These are phyloP conservation scores for Salvelinus fontinalis DNA, from an alignment of 2,113 vertebrate genomes.

Conservation along the genomic window DNA sequence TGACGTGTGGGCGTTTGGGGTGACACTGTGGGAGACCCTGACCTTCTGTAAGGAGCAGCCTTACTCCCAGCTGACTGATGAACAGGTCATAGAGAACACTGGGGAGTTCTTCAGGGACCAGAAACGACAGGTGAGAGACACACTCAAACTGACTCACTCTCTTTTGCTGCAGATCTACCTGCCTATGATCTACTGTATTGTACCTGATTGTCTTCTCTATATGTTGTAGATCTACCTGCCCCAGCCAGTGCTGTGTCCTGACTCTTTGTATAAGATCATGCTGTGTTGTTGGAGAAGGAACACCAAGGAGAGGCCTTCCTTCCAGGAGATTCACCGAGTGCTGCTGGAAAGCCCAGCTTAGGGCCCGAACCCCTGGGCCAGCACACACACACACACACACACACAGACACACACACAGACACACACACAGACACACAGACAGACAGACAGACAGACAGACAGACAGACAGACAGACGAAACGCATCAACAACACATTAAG, in stretches of 20 bases:
- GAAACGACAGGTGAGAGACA: constrained; percentile 84
- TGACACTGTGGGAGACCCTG: constrained; percentile 95
- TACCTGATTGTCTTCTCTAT: not conserved
- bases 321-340: constrained; percentile 87
- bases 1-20: constrained; percentile 95
- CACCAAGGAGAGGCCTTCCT: constrained; percentile 89
- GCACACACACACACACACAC: constrained; percentile 3
- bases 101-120: constrained; percentile 98
- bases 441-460: not conserved
- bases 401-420: no score
- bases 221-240: constrained; percentile 86
- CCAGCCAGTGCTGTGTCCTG: constrained; percentile 88
- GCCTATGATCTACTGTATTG: not conserved
- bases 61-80: constrained; percentile 92
- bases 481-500: no score
- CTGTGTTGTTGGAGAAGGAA: constrained; percentile 96
- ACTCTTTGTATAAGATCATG: constrained; percentile 94
- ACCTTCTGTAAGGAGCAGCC: constrained; percentile 96
- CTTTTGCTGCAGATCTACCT: not conserved
- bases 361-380: not conserved
- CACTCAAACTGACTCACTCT: no score
- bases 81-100: constrained; percentile 98
- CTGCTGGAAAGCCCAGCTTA: constrained; percentile 80
- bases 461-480: not conserved
- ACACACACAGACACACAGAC: no score